Percentiles rank a stretch among this genome's conserved stretches.
Conservation (phyloP, 1,140 invertebrate genomes). For the Euschistus heros region DNA sequence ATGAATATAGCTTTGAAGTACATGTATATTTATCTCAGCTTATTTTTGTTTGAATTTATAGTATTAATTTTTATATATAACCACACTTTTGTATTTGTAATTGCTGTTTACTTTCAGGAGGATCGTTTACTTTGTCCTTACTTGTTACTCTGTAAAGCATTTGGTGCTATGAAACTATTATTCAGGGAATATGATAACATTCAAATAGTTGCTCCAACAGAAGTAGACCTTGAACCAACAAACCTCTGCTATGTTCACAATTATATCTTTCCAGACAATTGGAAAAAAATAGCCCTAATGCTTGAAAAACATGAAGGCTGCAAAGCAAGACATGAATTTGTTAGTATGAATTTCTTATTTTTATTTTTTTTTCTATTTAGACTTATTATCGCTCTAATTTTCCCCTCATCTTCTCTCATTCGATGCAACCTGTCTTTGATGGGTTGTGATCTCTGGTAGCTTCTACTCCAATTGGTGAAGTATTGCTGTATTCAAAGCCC, state of each 20-base stretch:
- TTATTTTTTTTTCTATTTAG: too few relatives aligned
- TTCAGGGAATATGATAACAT: slow-evolving; percentile 19
- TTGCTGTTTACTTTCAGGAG: slow-evolving; percentile 11
- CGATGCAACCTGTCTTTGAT: too few relatives aligned
- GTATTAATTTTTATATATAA: not conserved
- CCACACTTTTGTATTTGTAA: not conserved
- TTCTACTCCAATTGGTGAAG: too few relatives aligned
- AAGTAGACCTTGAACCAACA: slow-evolving; percentile 16
- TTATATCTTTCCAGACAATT: slow-evolving; percentile 15
- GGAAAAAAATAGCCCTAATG: slow-evolving; percentile 13
- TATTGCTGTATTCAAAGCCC: too few relatives aligned
- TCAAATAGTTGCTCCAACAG: not conserved
- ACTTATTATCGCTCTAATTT: too few relatives aligned
- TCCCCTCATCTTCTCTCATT: too few relatives aligned
- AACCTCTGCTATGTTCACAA: slow-evolving; percentile 24
- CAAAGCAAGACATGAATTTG: slow-evolving; percentile 8
- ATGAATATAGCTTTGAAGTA: not conserved
- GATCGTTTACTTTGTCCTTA: slow-evolving; percentile 19
- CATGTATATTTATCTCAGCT: not conserved
- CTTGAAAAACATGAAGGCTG: not conserved
- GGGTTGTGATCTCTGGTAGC: too few relatives aligned
- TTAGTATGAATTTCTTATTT: slow-evolving; percentile 13
- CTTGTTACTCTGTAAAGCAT: slow-evolving; percentile 17
- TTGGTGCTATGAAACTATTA: slow-evolving; percentile 16
- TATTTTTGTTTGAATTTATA: not conserved